Conservation (phyloP, 2,797 vertebrate genomes). For the Cuniculus paca region DNA sequence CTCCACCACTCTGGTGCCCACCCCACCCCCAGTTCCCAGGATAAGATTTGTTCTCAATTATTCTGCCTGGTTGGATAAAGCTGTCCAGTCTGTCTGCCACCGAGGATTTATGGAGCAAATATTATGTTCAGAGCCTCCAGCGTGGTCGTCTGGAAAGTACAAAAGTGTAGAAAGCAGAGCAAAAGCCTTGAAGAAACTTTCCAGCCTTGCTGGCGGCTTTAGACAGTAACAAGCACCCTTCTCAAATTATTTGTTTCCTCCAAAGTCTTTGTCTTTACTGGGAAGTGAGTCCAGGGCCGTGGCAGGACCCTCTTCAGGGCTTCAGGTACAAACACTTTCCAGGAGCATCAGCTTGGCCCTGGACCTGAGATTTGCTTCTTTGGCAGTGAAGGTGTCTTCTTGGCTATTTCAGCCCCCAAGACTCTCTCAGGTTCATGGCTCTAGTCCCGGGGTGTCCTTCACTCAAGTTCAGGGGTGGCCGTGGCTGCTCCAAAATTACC, state of each 20-base stretch:
- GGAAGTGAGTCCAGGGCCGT: background rate
- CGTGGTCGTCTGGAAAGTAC: background rate
- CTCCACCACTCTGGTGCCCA: background rate
- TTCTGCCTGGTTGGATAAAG: background rate
- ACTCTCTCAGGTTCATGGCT: accelerated
- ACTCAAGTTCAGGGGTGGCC: background rate
- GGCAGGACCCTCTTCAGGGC: background rate
- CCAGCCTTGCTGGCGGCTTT: background rate
- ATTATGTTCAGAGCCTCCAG: background rate
- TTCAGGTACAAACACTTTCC: background rate
- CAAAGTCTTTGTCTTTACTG: background rate
- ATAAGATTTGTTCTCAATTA: background rate
- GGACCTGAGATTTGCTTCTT: background rate
- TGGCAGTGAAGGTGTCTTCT: background rate
- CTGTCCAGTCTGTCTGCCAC: background rate
- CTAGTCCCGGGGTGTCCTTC: background rate
- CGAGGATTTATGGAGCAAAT: background rate
- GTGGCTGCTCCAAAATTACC: background rate
- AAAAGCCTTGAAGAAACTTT: background rate
- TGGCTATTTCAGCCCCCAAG: background rate
- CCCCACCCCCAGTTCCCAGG: background rate
- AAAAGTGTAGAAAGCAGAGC: background rate
- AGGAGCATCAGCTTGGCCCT: background rate
- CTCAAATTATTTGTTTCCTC: background rate
- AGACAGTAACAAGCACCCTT: background rate